Percentiles rank a stretch among this genome's conserved stretches.
Evolutionary conservation across 2,113 vertebrate species (phyloP).

Genomic region (Tympanuchus pallidicinctus): DNA sequence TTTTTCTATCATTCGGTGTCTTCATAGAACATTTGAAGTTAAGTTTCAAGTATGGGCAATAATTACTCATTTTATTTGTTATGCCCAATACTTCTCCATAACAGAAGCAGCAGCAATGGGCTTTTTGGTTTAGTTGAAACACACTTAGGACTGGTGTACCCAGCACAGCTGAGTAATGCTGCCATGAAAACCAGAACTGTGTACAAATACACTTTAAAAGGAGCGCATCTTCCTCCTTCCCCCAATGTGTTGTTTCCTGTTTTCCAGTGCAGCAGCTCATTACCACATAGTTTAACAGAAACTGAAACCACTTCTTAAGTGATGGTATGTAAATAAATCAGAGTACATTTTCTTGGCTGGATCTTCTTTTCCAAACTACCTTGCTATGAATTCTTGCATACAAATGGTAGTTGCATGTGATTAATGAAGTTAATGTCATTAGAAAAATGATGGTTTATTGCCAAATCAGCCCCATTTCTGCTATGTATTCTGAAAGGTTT

Average conservation of each 20-base stretch:
- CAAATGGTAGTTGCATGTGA: background rate
- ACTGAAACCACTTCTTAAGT: background rate
- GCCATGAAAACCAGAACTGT: background rate
- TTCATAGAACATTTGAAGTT: background rate
- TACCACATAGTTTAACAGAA: conserved; percentile 1
- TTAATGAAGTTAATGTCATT: background rate
- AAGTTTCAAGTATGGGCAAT: background rate
- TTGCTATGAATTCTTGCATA: background rate
- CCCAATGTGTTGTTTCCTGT: background rate
- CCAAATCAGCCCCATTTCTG: background rate
- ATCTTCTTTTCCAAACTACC: background rate
- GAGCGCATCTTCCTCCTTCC: background rate
- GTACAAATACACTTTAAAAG: background rate
- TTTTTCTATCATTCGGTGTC: background rate
- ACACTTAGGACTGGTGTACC: background rate
- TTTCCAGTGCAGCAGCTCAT: conserved; percentile 39
- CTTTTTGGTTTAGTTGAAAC: background rate
- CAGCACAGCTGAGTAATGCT: background rate
- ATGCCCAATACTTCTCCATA: background rate
- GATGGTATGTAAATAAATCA: conserved; percentile 1
- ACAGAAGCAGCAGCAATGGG: background rate
- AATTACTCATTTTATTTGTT: background rate
- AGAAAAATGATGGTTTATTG: background rate
- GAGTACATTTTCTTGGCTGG: conserved; percentile 16
- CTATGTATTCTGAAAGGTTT: background rate